Evolutionary conservation across 2,888 invertebrate genomes (phyloP).

Genomic region (Phaonia tiefii): DNA sequence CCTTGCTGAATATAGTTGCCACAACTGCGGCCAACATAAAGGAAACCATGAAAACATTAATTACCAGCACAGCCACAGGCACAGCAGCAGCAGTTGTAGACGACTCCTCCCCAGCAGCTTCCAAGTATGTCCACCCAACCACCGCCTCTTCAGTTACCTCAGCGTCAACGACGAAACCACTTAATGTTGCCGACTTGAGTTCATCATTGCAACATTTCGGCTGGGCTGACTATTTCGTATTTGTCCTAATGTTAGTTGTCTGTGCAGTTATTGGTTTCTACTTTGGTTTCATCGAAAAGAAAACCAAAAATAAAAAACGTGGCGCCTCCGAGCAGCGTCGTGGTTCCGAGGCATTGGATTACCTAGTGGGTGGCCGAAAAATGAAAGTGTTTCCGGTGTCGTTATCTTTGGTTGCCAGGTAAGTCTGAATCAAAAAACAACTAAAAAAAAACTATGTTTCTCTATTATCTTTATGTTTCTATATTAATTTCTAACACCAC

Average conservation of each 20-base stretch:
- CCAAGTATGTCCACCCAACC: not conserved
- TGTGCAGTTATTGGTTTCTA: slow-evolving; percentile 91
- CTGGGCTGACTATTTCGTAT: slow-evolving; percentile 89
- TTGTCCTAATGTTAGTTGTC: slow-evolving; percentile 87
- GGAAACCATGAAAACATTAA: slow-evolving; percentile 53
- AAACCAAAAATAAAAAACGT: slow-evolving; percentile 69
- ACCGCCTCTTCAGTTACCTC: not conserved
- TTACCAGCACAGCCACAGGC: slow-evolving; percentile 36
- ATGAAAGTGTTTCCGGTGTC: slow-evolving; percentile 92
- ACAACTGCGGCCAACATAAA: slow-evolving; percentile 62
- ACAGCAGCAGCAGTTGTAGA: slow-evolving; percentile 40
- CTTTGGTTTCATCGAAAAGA: slow-evolving; percentile 88
- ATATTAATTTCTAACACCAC: not conserved
- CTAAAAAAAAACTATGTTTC: not conserved
- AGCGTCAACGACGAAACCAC: slow-evolving; percentile 57
- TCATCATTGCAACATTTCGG: slow-evolving; percentile 85
- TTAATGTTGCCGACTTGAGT: slow-evolving; percentile 78
- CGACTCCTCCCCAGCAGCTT: not conserved
- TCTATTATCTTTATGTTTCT: no score
- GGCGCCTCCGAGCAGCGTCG: slow-evolving; percentile 72
- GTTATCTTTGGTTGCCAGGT: slow-evolving; percentile 93
- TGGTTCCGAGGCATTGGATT: slow-evolving; percentile 83
- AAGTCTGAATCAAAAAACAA: slow-evolving; percentile 40
- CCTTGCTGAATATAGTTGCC: slow-evolving; percentile 57
- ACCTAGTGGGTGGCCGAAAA: slow-evolving; percentile 90